Evolutionary conservation across 2,113 vertebrate genomes (phyloP), one percentile per base, ranked within the genome.

Genomic region (Heterochromis multidens): DNA sequence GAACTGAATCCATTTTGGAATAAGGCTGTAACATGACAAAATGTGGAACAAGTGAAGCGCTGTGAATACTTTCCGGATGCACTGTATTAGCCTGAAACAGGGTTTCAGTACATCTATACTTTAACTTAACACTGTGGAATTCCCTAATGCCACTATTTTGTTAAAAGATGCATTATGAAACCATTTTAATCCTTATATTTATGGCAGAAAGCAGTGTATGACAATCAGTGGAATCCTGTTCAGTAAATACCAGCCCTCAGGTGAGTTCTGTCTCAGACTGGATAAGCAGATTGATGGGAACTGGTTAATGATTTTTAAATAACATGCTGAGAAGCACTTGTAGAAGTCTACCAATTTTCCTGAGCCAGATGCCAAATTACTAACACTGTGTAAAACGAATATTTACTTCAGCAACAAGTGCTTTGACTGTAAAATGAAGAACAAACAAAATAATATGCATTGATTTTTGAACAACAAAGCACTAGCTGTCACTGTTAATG

Each of bases 261-360:
- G 90, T 77, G 88, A 91, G 80, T 79, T 10, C 19, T 56, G 74
- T 81, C 52, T 67, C 11, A 49, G 86, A 52, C 61, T 87, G 65
- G 33, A 90, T 62, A 65, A 89, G 72, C 37, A 91, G 85, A 92
- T 88, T 88, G 91, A 91, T 87, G 89, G 65, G 57, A 35, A 86
- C 62, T 12, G 59, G 83, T 56, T 88, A 87, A 91, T 87, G 84
- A 90, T 81, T 88, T 61, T 57, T 81, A 23, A 29, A 63, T 62
- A 79, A 86, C 81, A 10, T 80, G 85, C 88, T 92, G 92, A 70
- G 88, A 86, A 59, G 81, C 81, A 91, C 93, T 92, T 94, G 91
- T 91, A 84, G 61, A 59, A 79, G 49, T 62, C 88, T 82, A 65
- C 63, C 78, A 81, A 37, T 81, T 81, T 78, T 85, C 79, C 67